Evolutionary conservation across 2,888 invertebrate species (phyloP), one percentile per base, ranked within the genome.

Genomic region (Hydriomena furcata): DNA sequence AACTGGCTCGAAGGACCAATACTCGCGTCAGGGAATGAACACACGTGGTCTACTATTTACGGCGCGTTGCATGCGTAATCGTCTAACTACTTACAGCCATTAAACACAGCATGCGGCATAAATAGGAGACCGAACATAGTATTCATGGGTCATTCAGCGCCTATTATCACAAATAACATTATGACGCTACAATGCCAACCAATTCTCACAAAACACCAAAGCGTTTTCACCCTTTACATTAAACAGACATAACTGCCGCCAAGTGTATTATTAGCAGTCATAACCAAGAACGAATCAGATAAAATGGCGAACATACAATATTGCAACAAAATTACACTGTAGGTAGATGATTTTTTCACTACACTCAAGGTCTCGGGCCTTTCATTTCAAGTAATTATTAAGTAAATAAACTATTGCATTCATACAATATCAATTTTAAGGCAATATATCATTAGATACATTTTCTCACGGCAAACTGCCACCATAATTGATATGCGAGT

Each of bases 401-500:
- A 58, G 64, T 64, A 65, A 51, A 55, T 49, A 57, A 67, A 73
- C 72, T 71, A 77, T 76, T 74, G 68, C 71, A 63, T 68, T 65
- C 55, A 58, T 63, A 63, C 67, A 71, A 68, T 72, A 73, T 71
- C 65, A 68, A 70, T 60, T 62, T 58, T 56, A 67, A 70, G 66
- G 69, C 66, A 71, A 69, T 65, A 66, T 66, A 66, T 69, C 67
- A 69, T 75, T 66, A 71, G 56, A 64, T 67, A 65, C 60, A 62
- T 63, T 63, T 65, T 66, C 68, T 65, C 69, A 72, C 60, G 56
- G 62, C 52, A 52, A 63, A 64, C n/a, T 30, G 65, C 60, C 65
- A 63, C 63, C 59, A 61, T 59, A 66, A 73, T 73, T 79, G 81
- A 76, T 82, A 80, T 79, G 80, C 66, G 68, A 70, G 66, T 61